Conservation (phyloP, 2,113 vertebrate species). For the Toxotes chatareus region DNA sequence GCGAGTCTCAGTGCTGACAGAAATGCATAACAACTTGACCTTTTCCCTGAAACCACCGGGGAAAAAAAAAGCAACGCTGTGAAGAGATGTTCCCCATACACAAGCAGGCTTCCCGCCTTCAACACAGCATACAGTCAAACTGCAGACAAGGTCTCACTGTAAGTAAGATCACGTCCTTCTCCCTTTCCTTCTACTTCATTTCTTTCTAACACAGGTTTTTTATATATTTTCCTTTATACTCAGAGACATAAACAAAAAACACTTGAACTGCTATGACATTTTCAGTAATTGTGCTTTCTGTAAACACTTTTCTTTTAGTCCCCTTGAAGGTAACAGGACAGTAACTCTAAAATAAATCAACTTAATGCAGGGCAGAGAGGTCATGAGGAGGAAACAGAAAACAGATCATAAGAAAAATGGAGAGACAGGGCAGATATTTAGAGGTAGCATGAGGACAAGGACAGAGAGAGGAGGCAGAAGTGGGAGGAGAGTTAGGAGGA, state of each 20-base stretch:
- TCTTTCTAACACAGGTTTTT: not conserved
- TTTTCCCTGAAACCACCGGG: slow-evolving; percentile 43
- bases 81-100: slow-evolving; percentile 8
- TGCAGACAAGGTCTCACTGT: slow-evolving; percentile 15
- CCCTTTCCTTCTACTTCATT: not conserved
- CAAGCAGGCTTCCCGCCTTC: not conserved
- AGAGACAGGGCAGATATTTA: slow-evolving; percentile 14
- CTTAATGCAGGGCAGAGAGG: slow-evolving; percentile 33
- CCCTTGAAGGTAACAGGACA: slow-evolving; percentile 16
- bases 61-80: not conserved
- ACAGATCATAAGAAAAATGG: not conserved
- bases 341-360: slow-evolving; percentile 45
- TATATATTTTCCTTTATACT: not conserved
- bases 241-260: slow-evolving; percentile 14
- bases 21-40: slow-evolving; percentile 41
- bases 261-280: not conserved
- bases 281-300: slow-evolving; percentile 4
- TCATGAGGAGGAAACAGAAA: slow-evolving; percentile 34
- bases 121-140: not conserved
- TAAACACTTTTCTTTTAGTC: not conserved
- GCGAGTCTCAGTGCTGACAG: slow-evolving; percentile 43
- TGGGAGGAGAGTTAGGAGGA: not conserved
- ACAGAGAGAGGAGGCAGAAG: slow-evolving; percentile 3
- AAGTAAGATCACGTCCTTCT: slow-evolving; percentile 17
- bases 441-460: slow-evolving; percentile 14